Evolutionary conservation across 2,113 vertebrate genomes (phyloP).

Genomic region (Boulengeromyrus knoepffleri): DNA sequence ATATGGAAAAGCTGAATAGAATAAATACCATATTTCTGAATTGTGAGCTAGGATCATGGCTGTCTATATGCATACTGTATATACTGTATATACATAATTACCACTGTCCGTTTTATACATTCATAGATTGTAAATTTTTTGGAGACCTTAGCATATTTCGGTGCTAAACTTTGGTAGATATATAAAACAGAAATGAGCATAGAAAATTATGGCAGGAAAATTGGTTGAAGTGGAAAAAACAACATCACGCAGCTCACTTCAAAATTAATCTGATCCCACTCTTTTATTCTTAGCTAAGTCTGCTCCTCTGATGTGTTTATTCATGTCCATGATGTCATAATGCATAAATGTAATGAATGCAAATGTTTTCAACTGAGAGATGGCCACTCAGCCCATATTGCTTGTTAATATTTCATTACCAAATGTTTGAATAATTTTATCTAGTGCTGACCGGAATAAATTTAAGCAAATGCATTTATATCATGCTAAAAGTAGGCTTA

Average conservation of each 20-base stretch:
- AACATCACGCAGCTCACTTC: neutral
- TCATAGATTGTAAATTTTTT: neutral
- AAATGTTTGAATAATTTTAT: neutral
- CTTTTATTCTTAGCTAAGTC: neutral
- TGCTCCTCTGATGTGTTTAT: neutral
- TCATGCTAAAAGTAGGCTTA: neutral
- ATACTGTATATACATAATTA: neutral
- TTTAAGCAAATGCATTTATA: neutral
- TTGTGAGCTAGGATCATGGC: neutral
- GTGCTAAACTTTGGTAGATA: neutral
- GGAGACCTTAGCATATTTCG: neutral
- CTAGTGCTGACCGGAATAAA: neutral
- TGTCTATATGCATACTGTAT: neutral
- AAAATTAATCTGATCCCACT: neutral
- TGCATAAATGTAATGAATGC: neutral
- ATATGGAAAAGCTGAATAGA: neutral
- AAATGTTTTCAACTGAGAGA: neutral
- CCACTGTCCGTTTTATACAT: neutral
- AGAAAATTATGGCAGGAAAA: neutral
- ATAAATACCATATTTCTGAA: neutral
- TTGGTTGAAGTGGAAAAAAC: neutral
- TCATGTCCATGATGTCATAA: conserved; percentile 3
- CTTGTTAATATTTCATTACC: conserved; percentile 10
- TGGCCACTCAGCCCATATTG: neutral
- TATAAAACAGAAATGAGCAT: neutral